Base-by-base conservation (phyloP, 2,888 invertebrate genomes). In the Ceramica pisi region DNA sequence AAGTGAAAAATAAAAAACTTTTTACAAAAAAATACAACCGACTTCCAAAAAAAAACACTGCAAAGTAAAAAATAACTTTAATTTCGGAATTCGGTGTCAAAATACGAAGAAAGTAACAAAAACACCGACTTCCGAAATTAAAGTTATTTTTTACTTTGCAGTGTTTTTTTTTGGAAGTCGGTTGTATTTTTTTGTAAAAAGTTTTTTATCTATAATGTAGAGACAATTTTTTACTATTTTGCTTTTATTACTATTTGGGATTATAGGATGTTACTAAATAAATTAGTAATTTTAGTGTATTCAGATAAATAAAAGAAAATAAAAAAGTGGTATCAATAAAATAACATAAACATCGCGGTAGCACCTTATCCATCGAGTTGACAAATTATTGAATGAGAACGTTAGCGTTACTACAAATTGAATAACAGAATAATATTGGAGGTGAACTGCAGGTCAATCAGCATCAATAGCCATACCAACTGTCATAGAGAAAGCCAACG, bases 401-500 rank as follows among this genome's bases (percentile, higher is more conserved):
- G 10, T 19, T 26, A 38, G 44, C 16, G 8, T 26, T 46, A 38
- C 23, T 23, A 56, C n/a, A 67, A 66, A 75, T 72, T 57, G 21
- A 46, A 46, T 48, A 76, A 19, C 10, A 57, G 35, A 44, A 57
- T 51, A 66, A 14, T 21, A 51, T 67, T 72, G 44, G 48, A 41
- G 50, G 26, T 67, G 50, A 74, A 76, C 23, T 57, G 46, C 50
- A 69, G 75, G 78, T 75, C 62, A 57, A 38, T 62, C 51, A 51
- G 35, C 60, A 78, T 48, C 57, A 57, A 51, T 59, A 35, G 23
- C 51, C 31, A 60, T 65, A 67, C 48, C 65, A 53, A 67, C 71
- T 71, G 55, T 57, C 61, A n/a, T 61, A 51, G 67, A 76, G 64
- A 76, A 83, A 76, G 83, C 59, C 62, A 56, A 64, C 57, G 31